Percentiles rank a stretch among this genome's conserved stretches.
Evolutionary conservation across 1,140 invertebrate genomes (phyloP).

Genomic region (Cydia strobilella): DNA sequence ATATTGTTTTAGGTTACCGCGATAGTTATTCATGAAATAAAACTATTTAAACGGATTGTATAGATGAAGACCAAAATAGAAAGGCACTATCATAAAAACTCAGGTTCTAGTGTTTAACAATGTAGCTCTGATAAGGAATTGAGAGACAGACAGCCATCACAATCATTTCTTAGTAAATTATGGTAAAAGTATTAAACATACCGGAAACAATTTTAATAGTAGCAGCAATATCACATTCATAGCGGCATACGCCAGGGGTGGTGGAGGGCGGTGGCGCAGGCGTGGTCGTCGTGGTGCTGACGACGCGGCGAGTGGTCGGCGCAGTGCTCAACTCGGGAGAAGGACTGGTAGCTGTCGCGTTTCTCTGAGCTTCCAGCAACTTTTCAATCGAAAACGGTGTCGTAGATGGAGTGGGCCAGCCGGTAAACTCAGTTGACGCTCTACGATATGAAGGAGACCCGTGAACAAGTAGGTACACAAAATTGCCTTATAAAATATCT

Average conservation of each 20-base stretch:
- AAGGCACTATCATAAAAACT: no score
- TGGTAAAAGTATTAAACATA: conserved; percentile 35
- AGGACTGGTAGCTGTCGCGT: conserved; percentile 80
- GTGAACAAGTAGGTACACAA: not conserved
- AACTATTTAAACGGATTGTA: no score
- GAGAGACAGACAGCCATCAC: no score
- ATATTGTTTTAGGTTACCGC: no score
- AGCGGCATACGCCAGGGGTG: conserved; percentile 88
- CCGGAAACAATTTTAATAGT: conserved; percentile 90
- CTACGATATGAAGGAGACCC: conserved; percentile 70
- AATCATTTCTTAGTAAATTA: no score
- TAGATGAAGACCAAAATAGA: no score
- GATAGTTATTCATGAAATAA: no score
- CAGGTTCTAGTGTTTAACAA: no score
- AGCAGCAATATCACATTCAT: conserved; percentile 90
- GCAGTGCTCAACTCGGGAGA: conserved; percentile 75
- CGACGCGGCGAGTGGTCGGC: conserved; percentile 82
- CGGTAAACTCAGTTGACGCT: conserved; percentile 92
- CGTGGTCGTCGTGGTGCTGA: conserved; percentile 89
- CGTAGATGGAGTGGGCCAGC: conserved; percentile 92
- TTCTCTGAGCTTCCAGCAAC: conserved; percentile 86
- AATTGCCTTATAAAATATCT: not conserved
- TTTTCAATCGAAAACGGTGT: conserved; percentile 92
- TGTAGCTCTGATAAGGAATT: no score
- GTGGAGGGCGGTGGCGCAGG: conserved; percentile 86